Evolutionary conservation across 2,797 vertebrate genomes (phyloP).

Genomic region (Cercopithecus hamlyni): DNA sequence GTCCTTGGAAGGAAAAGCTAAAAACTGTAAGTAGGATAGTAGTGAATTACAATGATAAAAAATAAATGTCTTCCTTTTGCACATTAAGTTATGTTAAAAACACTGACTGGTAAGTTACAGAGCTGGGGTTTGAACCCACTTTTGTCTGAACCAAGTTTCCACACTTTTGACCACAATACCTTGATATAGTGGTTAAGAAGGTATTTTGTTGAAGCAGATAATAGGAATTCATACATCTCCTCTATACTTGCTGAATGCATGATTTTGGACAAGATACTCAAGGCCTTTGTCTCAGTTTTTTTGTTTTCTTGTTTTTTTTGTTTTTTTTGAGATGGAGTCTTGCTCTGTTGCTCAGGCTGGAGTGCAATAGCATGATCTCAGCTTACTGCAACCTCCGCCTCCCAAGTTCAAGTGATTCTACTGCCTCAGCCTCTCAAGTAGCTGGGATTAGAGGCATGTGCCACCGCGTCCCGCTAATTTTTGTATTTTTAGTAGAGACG

Average conservation of each 20-base stretch:
- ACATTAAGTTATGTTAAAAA: not conserved
- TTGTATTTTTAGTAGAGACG: too few species aligned
- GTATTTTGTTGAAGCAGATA: not conserved
- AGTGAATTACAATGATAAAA: not conserved
- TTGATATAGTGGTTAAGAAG: not conserved
- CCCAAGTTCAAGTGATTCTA: too few species aligned
- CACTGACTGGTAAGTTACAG: not conserved
- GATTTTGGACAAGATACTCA: not conserved
- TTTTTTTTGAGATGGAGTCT: too few species aligned
- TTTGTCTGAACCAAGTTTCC: not conserved
- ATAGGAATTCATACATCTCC: not conserved
- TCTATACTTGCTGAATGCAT: not conserved
- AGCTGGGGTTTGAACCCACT: constrained; percentile 51
- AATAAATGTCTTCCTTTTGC: not conserved
- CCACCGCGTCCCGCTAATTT: too few species aligned
- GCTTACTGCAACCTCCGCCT: too few species aligned
- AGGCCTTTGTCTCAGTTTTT: not conserved
- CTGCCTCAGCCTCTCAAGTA: too few species aligned
- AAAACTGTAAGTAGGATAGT: not conserved
- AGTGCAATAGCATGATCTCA: too few species aligned
- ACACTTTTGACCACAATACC: not conserved
- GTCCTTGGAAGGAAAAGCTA: not conserved
- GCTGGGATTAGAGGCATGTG: too few species aligned
- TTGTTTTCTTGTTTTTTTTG: too few species aligned
- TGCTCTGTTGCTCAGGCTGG: too few species aligned